phyloP scores from a whole-genome alignment of 2,797 vertebrate species.

The Typhlichthys eigenmanni region DNA sequence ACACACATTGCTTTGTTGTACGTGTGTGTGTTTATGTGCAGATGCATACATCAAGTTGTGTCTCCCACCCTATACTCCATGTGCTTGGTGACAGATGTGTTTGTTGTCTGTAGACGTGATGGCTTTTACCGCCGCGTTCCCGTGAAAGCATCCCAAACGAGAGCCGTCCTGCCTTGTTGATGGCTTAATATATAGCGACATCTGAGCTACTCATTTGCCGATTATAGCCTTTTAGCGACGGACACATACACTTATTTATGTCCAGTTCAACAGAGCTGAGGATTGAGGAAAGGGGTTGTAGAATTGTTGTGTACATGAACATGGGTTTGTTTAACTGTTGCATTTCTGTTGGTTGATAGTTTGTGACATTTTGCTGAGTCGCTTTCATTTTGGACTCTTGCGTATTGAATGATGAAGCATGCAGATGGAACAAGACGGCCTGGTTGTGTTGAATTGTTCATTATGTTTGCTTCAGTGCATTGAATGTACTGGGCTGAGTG shows the following conservation, averaged over 20 bases:
- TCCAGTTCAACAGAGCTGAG: slow-evolving; percentile 20
- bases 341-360: no score
- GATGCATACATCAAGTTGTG: neutral
- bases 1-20: no score
- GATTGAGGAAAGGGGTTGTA: slow-evolving; percentile 6
- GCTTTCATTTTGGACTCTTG: no score
- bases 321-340: no score
- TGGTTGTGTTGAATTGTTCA: neutral
- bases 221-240: slow-evolving; percentile 34
- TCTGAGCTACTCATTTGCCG: slow-evolving; percentile 39
- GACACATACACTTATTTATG: slow-evolving; percentile 26
- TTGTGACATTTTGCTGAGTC: no score
- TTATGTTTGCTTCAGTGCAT: neutral
- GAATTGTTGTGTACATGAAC: no score
- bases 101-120: slow-evolving; percentile 24
- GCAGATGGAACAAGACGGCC: neutral
- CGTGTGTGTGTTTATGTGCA: neutral
- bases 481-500: neutral
- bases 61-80: neutral
- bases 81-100: slow-evolving; percentile 9
- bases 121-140: slow-evolving; percentile 18
- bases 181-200: slow-evolving; percentile 33
- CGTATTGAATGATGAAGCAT: neutral
- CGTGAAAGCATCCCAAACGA: slow-evolving; percentile 21
- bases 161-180: slow-evolving; percentile 6